Evolutionary conservation across 2,113 vertebrate genomes (phyloP).

Genomic region (Coturnix japonica): DNA sequence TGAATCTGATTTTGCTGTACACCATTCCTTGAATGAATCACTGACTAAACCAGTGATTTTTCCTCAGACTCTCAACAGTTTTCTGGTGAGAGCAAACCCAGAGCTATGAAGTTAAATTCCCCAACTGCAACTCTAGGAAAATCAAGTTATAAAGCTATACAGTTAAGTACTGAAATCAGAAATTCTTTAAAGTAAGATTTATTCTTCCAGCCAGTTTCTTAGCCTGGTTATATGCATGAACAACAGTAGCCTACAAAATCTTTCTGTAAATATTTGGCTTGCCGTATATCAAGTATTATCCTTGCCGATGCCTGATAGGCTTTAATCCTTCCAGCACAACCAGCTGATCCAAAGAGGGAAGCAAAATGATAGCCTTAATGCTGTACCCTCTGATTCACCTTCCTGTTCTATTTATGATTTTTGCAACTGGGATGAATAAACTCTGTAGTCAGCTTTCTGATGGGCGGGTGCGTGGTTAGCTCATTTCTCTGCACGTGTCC

Average conservation of each 20-base stretch:
- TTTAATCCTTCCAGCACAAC: conserved; percentile 45
- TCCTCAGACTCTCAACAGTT: not conserved
- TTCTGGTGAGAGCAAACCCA: not conserved
- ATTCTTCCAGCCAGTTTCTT: not conserved
- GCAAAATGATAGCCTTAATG: conserved; percentile 52
- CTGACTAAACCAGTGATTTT: not conserved
- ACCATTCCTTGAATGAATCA: not conserved
- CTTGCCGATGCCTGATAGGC: not conserved
- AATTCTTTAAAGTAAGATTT: not conserved
- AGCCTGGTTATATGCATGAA: not conserved
- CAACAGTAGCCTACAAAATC: not conserved
- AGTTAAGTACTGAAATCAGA: not conserved
- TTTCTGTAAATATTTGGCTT: not conserved
- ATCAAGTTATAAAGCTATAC: not conserved
- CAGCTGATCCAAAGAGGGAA: conserved; percentile 58
- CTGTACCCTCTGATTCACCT: conserved; percentile 66
- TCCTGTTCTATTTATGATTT: conserved; percentile 70
- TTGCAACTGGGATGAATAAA: conserved; percentile 58
- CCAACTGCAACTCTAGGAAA: not conserved
- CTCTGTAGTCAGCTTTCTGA: conserved; percentile 34
- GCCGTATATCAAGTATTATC: not conserved
- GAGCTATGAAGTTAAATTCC: not conserved
- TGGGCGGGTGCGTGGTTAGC: conserved; percentile 20
- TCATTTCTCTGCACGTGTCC: not conserved
- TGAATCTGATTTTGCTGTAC: conserved; percentile 31